Percentiles rank a stretch among this genome's conserved stretches.
phyloP scores from a whole-genome alignment of 2,113 vertebrate genomes.

The Zosterops hypoxanthus region DNA sequence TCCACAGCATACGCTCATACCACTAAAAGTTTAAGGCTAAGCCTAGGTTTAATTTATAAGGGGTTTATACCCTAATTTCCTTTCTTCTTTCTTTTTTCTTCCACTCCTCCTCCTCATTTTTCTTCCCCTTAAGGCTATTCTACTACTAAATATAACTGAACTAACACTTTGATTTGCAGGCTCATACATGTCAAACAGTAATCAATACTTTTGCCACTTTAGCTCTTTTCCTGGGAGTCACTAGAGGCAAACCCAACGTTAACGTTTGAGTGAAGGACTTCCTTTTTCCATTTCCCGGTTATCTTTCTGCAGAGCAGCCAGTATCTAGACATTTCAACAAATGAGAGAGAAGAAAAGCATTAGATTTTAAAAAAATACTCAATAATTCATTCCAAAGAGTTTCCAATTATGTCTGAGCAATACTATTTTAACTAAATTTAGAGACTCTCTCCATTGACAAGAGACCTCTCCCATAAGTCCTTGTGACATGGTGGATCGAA shows the following conservation, averaged over 20 bases:
- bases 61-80: not conserved
- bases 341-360: not conserved
- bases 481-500: not conserved
- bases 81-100: not conserved
- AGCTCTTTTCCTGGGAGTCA: not conserved
- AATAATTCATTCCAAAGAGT: not conserved
- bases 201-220: not conserved
- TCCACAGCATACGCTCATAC: not conserved
- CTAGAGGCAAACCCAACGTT: slow-evolving; percentile 7
- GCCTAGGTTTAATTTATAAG: slow-evolving; percentile 35
- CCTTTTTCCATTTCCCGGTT: slow-evolving; percentile 81
- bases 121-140: slow-evolving; percentile 66
- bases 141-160: slow-evolving; percentile 18
- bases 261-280: slow-evolving; percentile 86
- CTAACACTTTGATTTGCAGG: slow-evolving; percentile 14
- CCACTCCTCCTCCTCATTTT: not conserved
- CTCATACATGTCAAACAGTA: not conserved
- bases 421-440: not conserved
- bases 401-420: not conserved
- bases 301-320: slow-evolving; percentile 88
- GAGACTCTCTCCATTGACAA: not conserved
- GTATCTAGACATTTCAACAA: slow-evolving; percentile 73
- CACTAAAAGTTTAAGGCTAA: slow-evolving; percentile 64
- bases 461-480: not conserved
- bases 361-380: not conserved